Base-by-base conservation (phyloP, 2,113 vertebrate genomes). In the Pyxicephalus adspersus region DNA sequence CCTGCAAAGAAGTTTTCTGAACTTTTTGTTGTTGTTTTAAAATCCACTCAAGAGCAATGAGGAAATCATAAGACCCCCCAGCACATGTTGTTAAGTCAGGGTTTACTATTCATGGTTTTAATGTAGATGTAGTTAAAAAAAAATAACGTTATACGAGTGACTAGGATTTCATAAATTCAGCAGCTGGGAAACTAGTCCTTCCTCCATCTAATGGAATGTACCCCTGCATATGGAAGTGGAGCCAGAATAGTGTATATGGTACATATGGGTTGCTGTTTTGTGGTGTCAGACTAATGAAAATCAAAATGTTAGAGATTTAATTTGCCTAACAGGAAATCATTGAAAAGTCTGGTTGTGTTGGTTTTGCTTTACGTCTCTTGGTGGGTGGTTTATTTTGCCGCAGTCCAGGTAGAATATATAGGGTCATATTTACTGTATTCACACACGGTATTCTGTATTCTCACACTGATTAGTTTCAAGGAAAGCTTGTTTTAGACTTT, bases 21-120 rank as follows among this genome's bases (percentile, higher is more conserved):
- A 20, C 25, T 38, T 55, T 77, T 65, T 60, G 45, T 72, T 88
- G 87, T 88, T 87, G 83, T 84, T 89, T 87, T 83, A 28, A 81
- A 85, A 66, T 31, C 63, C 80, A 82, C 80, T 45, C 26, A 75
- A 82, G 80, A 66, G 70, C 71, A 82, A 74, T 82, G 80, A 82
- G 70, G 71, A 82, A 75, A 73, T 66, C 52, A 65, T 82, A 38
- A 52, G 80, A 65, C 72, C 52, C 80, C 65, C 71, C 80, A 82
- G 61, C 80, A 82, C 71, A 74, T 75, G 80, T 82, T 75, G 80
- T 82, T 82, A 82, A 82, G 64, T 66, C 29, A 29, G 58, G 50
- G 29, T 82, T 82, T 82, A 82, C 64, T 74, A 82, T 73, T 81
- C 79, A 81, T 70, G 74, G 79, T 81, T 74, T 81, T 34, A 55